Percentiles rank a stretch among this genome's conserved stretches.
These are phyloP conservation scores for Anoplophora glabripennis DNA, from an alignment of 1,140 invertebrate genomes.

Conservation along the genomic window DNA sequence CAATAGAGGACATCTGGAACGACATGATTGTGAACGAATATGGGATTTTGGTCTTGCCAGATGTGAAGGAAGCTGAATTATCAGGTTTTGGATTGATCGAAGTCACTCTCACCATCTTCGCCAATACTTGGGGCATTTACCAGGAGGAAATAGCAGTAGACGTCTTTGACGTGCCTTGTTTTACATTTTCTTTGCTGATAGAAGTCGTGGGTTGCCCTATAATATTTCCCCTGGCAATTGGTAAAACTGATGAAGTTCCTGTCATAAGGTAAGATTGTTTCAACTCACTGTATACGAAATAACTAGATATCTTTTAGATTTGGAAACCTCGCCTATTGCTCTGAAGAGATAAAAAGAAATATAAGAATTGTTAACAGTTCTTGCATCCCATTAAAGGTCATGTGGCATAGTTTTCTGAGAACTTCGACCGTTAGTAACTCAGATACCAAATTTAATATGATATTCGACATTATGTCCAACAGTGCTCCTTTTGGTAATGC, in stretches of 20 bases:
- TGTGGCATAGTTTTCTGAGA: conserved; percentile 31
- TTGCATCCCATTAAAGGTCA: conserved; percentile 26
- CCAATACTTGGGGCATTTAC: conserved; percentile 50
- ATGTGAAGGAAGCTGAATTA: conserved; percentile 18
- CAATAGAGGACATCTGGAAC: conserved; percentile 17
- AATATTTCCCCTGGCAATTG: conserved; percentile 40
- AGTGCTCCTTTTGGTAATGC: too few species aligned
- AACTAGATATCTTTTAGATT: conserved; percentile 28
- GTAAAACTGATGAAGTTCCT: conserved; percentile 27
- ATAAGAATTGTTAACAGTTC: conserved; percentile 32
- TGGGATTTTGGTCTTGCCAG: conserved; percentile 34
- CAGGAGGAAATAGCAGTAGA: conserved; percentile 47
- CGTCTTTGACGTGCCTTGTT: conserved; percentile 41
- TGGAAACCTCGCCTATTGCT: conserved; percentile 28
- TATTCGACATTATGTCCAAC: not conserved
- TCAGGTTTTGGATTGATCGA: conserved; percentile 19
- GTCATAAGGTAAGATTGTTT: conserved; percentile 34
- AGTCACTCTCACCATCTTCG: conserved; percentile 46
- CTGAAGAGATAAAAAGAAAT: conserved; percentile 13
- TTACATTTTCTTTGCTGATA: conserved; percentile 42
- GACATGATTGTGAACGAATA: conserved; percentile 17
- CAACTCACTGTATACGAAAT: too few species aligned
- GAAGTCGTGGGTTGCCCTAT: conserved; percentile 46
- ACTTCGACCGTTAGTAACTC: conserved; percentile 1
- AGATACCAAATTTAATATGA: conserved; percentile 25